Evolutionary conservation across 2,797 vertebrate genomes (phyloP), one percentile per base, ranked within the genome.

Genomic region (Ptychadena robeensis): DNA sequence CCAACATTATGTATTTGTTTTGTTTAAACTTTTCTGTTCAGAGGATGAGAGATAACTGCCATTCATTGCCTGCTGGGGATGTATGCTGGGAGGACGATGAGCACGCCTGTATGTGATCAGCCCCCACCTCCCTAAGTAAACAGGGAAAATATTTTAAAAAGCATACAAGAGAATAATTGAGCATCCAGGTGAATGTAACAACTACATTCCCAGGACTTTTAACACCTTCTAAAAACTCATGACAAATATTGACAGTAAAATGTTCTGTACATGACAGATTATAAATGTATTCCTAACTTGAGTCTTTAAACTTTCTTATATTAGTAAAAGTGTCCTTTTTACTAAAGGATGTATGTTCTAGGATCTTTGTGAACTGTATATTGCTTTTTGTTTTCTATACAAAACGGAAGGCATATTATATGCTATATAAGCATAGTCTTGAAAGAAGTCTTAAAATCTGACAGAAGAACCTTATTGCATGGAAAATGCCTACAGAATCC

Each of bases 11-110:
- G 64, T 27, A 67, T 82, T 68, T 69, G 28, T 76, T 83, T 78
- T 66, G 57, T 59, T 79, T 65, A 77, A 69, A 59, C 75, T 72
- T 79, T 72, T 38, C 75, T 72, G 4, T 14, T 78, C 14, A 25
- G 38, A 67, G 74, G 38, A 83, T 59, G 40, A 31, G 61, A 48
- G 53, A 72, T 40, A n/a, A 37, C 82, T 73, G n/a, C 59, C 38
- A 67, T 73, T 67, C 82, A 57, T 57, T 65, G 74, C 38, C 82
- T 66, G 81, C 53, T 37, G 68, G 40, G 32, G 67, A 73, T 75
- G 73, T 83, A 79, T 79, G 75, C 75, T 27, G 11, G 67, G 34
- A 28, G 28, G 32, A 30, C 5, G 28, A 35, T 57, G 18, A 27
- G 40, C 40, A 35, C 48, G 38, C 6, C 35, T 63, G 32, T 40